Evolutionary conservation across 1,140 invertebrate species (phyloP).

Genomic region (Drosophila ercepeae): DNA sequence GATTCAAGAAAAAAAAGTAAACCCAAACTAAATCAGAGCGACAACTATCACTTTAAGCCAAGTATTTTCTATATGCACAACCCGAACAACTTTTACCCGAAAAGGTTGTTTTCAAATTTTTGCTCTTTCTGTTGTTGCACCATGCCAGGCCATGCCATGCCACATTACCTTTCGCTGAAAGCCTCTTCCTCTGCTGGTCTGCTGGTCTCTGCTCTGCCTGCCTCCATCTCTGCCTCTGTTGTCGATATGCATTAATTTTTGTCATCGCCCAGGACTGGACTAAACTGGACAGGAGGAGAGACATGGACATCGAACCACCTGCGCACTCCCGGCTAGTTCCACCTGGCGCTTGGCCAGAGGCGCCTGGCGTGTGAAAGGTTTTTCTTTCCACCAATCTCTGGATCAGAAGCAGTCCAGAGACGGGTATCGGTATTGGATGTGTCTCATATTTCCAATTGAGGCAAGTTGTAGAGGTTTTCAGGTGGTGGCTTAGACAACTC

Average conservation of each 20-base stretch:
- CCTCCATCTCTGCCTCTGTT: background rate
- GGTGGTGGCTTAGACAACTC: background rate
- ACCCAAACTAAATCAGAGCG: conserved; percentile 56
- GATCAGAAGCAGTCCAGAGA: conserved; percentile 2
- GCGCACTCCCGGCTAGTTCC: conserved; percentile 29
- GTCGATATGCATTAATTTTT: conserved; percentile 59
- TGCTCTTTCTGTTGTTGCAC: conserved; percentile 2
- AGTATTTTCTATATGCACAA: conserved; percentile 51
- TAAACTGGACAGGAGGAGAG: conserved; percentile 4
- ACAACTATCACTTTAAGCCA: conserved; percentile 62
- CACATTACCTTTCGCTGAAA: conserved; percentile 49
- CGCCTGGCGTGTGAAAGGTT: conserved; percentile 44
- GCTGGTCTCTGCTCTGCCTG: background rate
- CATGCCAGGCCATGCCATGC: conserved; percentile 13
- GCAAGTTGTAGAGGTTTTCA: conserved; percentile 10
- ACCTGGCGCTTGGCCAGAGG: conserved; percentile 39
- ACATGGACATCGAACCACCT: conserved; percentile 44
- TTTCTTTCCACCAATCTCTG: conserved; percentile 16
- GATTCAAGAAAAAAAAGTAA: conserved; percentile 6
- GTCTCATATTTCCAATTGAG: conserved; percentile 45
- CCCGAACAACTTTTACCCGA: conserved; percentile 60
- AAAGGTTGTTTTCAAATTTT: conserved; percentile 61
- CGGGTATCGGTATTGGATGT: conserved; percentile 16
- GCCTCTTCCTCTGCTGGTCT: conserved; percentile 19
- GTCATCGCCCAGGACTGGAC: conserved; percentile 40